phyloP scores from a whole-genome alignment of 2,888 invertebrate genomes.

The Hemaris fuciformis region DNA sequence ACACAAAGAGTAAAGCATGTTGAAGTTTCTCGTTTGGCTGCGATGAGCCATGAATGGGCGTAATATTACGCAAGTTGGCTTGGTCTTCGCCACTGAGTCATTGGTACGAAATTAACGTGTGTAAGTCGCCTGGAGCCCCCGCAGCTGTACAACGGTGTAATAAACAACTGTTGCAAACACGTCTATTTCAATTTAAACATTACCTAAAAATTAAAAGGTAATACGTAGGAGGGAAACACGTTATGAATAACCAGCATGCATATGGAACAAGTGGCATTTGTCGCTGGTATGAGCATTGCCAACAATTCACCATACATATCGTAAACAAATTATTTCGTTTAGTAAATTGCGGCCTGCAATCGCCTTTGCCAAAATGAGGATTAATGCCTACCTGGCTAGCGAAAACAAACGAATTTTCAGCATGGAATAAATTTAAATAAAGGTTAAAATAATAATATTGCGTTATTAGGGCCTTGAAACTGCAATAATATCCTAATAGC shows the following conservation, averaged over 20 bases:
- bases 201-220: neutral
- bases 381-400: constrained; percentile 34
- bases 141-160: constrained; percentile 56
- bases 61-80: constrained; percentile 66
- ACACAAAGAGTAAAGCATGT: constrained; percentile 27
- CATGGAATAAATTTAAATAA: constrained; percentile 14
- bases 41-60: constrained; percentile 63
- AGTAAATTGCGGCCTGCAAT: constrained; percentile 46
- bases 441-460: constrained; percentile 15
- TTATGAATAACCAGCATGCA: neutral
- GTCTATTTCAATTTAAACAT: constrained; percentile 19
- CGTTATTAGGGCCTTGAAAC: constrained; percentile 1
- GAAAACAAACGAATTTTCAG: constrained; percentile 17
- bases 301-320: constrained; percentile 45
- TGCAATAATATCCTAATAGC: constrained; percentile 7
- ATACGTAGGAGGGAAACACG: neutral
- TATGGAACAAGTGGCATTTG: constrained; percentile 18
- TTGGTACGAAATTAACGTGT: constrained; percentile 62
- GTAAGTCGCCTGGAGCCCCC: constrained; percentile 50
- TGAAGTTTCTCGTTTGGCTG: constrained; percentile 48
- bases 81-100: constrained; percentile 60
- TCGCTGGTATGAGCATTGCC: constrained; percentile 41
- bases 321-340: constrained; percentile 54
- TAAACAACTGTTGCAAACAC: constrained; percentile 24
- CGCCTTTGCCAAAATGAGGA: constrained; percentile 58